phyloP scores from a whole-genome alignment of 2,113 vertebrate species.

The Platanista minor region DNA sequence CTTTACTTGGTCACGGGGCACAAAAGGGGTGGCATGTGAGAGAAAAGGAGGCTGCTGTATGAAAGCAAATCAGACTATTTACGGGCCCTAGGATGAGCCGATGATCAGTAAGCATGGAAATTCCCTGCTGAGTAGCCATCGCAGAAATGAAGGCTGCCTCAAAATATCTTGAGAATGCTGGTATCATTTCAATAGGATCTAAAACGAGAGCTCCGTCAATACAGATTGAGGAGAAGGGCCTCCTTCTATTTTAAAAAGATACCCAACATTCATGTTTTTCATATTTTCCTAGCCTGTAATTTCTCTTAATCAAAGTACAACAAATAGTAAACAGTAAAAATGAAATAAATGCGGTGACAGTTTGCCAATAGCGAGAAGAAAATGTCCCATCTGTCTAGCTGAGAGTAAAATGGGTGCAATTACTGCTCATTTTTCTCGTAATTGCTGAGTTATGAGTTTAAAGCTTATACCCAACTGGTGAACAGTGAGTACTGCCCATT shows the following conservation, averaged over 20 bases:
- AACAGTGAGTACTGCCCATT: slow-evolving; percentile 75
- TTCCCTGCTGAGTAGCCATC: background rate
- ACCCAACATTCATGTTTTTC: slow-evolving; percentile 73
- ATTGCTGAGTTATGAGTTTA: slow-evolving; percentile 89
- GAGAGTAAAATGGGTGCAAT: slow-evolving; percentile 85
- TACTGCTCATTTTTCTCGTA: slow-evolving; percentile 88
- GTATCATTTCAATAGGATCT: background rate
- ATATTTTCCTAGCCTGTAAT: slow-evolving; percentile 83
- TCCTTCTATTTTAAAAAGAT: slow-evolving; percentile 74
- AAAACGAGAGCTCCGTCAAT: background rate
- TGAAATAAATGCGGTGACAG: slow-evolving; percentile 83
- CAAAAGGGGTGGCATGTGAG: rapidly evolving
- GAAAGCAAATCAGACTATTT: too few species aligned
- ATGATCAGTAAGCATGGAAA: background rate
- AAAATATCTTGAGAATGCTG: background rate
- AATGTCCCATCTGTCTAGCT: slow-evolving; percentile 85
- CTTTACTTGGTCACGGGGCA: background rate
- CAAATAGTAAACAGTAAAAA: slow-evolving; percentile 85
- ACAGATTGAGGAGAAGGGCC: slow-evolving; percentile 24
- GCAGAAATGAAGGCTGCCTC: rapidly evolving
- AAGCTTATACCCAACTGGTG: slow-evolving; percentile 81
- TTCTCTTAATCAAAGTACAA: slow-evolving; percentile 85
- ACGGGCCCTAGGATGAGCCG: rapidly evolving
- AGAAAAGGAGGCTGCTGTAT: rapidly evolving
- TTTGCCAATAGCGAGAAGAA: slow-evolving; percentile 84